Base-by-base conservation (phyloP, 64 coral and sea anemone species). In the Porites australiensis region DNA sequence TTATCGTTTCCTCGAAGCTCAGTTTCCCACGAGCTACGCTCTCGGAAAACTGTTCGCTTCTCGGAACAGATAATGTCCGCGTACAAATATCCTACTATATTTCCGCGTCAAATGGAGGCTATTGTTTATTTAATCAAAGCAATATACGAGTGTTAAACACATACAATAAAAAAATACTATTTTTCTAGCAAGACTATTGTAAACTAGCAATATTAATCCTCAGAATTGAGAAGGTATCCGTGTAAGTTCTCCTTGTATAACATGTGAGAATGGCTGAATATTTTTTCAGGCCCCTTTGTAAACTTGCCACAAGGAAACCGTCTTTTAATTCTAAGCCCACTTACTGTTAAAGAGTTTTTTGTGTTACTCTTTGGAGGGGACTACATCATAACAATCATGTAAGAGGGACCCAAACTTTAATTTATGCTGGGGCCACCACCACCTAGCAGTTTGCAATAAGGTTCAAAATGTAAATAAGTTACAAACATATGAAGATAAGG, bases 351-450 rank as follows among this genome's bases (percentile, higher is more conserved):
- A 72, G 23, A 46, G 70, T 72, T 72, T 72, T 72, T 72, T 72
- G 70, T 72, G 37, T 72, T 72, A 72, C 45, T 72, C 70, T 72
- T 72, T 13, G 23, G 70, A 44, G 70, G 70, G 6, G 4, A 72
- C 70, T 72, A 44, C 22, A 72, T 72, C 70, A 72, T 72, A 72
- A 72, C 70, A 72, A 8, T 72, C 23, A 72, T 72, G 22, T 72
- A 45, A 72, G 3, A 72, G 70, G 67, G 70, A 3, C 70, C 6
- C 70, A 44, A 72, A 72, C 22, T 72, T 72, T 72, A 44, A 72
- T 72, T 72, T 72, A 27, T 72, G 70, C 70, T 72, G 70, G 70
- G 70, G 70, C 70, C 70, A 72, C 70, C 70, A 72, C 70, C 70
- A 70, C 16, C 67, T 70, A 70, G 67, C 67, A 70, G 67, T 70